phyloP scores from a whole-genome alignment of 1,140 invertebrate species.

The Meloidogyne exigua region DNA sequence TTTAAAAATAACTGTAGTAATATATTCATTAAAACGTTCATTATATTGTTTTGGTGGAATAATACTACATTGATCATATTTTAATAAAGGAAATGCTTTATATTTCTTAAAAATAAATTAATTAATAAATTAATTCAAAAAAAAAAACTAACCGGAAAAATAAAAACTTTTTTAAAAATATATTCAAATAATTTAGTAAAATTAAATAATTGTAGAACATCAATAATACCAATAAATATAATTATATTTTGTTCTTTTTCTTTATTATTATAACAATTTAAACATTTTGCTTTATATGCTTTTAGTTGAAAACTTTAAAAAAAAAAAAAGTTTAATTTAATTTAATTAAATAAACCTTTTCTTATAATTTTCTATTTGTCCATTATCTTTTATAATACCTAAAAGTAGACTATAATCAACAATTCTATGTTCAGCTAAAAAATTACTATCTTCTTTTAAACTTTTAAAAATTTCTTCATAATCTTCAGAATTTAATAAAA shows the following conservation, averaged over 20 bases:
- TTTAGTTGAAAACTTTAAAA: not conserved
- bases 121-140: not conserved
- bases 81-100: not conserved
- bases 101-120: not conserved
- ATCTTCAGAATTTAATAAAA: not conserved
- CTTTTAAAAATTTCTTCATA: not conserved
- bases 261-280: not conserved
- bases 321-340: not conserved
- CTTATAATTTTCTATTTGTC: not conserved
- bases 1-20: constrained; percentile 1
- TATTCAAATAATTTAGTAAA: not conserved
- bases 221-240: constrained; percentile 2
- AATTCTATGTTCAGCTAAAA: not conserved
- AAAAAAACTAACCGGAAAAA: not conserved
- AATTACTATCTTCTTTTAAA: not conserved
- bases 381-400: not conserved
- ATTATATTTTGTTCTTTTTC: not conserved
- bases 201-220: not conserved
- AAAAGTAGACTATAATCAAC: not conserved
- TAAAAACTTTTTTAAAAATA: not conserved
- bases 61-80: not conserved
- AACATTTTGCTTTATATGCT: not conserved
- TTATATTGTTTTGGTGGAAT: not conserved
- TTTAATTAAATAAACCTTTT: not conserved
- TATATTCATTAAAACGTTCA: not conserved